phyloP scores from a whole-genome alignment of 1,140 invertebrate species.

The Chironomus striatipennis region DNA sequence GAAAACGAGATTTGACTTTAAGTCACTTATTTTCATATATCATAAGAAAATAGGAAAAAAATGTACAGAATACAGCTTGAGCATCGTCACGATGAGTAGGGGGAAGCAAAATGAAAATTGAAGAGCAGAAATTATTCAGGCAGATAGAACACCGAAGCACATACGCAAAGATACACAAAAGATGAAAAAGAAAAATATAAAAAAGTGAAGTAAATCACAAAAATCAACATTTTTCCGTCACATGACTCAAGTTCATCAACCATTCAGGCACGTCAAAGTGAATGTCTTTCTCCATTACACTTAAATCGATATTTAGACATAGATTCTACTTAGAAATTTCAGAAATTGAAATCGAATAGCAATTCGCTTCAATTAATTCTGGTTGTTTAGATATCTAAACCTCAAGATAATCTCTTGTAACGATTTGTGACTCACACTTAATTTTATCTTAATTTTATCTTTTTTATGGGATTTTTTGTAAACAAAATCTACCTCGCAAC shows the following conservation, averaged over 20 bases:
- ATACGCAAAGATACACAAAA: neutral
- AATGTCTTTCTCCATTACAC: slow-evolving; percentile 12
- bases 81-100: neutral
- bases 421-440: neutral
- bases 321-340: neutral
- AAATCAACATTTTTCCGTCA: neutral
- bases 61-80: neutral
- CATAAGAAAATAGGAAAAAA: no score
- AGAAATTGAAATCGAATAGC: neutral
- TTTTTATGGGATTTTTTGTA: no score
- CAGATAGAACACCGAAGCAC: neutral
- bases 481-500: no score
- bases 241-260: slow-evolving; percentile 12
- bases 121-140: neutral
- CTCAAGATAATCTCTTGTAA: neutral
- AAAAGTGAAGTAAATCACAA: slow-evolving; percentile 13
- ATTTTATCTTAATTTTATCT: neutral
- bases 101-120: neutral
- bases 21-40: neutral
- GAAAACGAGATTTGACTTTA: slow-evolving; percentile 7
- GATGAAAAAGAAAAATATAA: no score
- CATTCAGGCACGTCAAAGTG: slow-evolving; percentile 11
- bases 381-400: neutral
- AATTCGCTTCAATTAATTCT: neutral
- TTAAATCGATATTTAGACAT: neutral